These are phyloP conservation scores for Henricia sp. DNA, from an alignment of 53 echinoderm and acorn worm genomes.

Conservation along the genomic window DNA sequence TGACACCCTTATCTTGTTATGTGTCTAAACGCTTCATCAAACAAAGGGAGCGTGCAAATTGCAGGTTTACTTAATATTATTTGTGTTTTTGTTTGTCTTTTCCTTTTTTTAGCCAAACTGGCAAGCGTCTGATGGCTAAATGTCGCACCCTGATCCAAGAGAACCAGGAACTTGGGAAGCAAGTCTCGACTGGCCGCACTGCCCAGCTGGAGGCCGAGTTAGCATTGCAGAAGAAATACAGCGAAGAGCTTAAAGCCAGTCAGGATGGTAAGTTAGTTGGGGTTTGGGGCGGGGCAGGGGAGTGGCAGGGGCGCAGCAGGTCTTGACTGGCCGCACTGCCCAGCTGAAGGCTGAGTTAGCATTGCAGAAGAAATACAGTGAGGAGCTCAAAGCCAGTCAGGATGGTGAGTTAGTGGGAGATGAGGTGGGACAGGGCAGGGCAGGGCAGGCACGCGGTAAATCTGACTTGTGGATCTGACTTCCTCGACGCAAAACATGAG, in stretches of 20 bases:
- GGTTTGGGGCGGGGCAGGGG: no score
- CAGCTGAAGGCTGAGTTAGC: slow-evolving; percentile 91
- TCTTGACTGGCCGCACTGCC: slow-evolving; percentile 91
- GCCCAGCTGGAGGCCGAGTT: slow-evolving; percentile 93
- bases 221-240: slow-evolving; percentile 94
- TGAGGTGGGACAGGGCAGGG: no score
- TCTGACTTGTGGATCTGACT: slow-evolving; percentile 85
- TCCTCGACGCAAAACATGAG: slow-evolving; percentile 91
- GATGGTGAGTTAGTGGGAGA: no score
- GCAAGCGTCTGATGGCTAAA: slow-evolving; percentile 97
- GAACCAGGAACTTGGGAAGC: slow-evolving; percentile 98
- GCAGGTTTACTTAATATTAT: no score
- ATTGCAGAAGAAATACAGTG: slow-evolving; percentile 95
- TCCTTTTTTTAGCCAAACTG: slow-evolving; percentile 96
- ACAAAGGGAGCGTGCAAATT: no score
- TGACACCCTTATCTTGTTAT: no score
- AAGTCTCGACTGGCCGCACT: slow-evolving; percentile 92
- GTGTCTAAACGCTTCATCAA: no score
- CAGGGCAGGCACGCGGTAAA: slow-evolving; percentile 95
- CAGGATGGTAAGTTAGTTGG: slow-evolving; percentile 99
- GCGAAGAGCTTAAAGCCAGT: slow-evolving; percentile 92
- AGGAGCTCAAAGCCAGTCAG: slow-evolving; percentile 93
- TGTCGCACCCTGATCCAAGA: slow-evolving; percentile 94
- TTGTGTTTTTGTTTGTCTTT: no score
- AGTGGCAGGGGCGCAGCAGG: slow-evolving; percentile 98